Evolutionary conservation across 2,888 invertebrate genomes (phyloP).

Genomic region (Eulithis prunata): DNA sequence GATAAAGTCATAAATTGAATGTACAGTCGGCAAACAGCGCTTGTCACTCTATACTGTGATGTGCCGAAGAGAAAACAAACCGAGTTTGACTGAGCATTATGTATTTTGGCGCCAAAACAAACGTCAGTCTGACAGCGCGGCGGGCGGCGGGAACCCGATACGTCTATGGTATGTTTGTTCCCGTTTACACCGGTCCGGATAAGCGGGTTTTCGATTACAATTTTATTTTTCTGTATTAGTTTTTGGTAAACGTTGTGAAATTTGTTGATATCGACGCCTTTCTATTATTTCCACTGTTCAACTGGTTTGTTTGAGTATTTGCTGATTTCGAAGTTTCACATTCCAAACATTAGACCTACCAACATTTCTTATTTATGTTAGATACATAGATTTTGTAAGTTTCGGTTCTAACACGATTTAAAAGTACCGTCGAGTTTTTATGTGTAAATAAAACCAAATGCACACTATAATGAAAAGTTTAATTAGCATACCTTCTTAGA

Average conservation of each 20-base stretch:
- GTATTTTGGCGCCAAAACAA: constrained; percentile 84
- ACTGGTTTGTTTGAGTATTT: constrained; percentile 12
- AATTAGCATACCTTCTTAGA: too few relatives aligned
- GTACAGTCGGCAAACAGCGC: constrained; percentile 50
- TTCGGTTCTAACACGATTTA: too few relatives aligned
- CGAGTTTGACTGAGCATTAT: constrained; percentile 79
- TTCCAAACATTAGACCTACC: background rate
- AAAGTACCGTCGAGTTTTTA: too few relatives aligned
- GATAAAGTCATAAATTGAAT: constrained; percentile 29
- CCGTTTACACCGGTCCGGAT: constrained; percentile 76
- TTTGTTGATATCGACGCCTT: constrained; percentile 23
- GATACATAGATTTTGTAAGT: too few relatives aligned
- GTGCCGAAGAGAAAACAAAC: constrained; percentile 83
- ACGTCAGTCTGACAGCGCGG: constrained; percentile 83
- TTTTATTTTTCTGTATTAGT: constrained; percentile 52
- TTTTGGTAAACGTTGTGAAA: constrained; percentile 34
- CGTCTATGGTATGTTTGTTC: constrained; percentile 77
- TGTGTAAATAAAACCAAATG: too few relatives aligned
- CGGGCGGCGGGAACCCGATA: constrained; percentile 82
- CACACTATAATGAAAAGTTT: too few relatives aligned
- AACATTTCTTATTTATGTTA: too few relatives aligned
- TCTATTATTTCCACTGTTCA: background rate
- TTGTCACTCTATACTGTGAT: constrained; percentile 69
- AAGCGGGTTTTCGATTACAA: constrained; percentile 78
- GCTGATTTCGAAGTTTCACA: background rate